phyloP scores from a whole-genome alignment of 2,888 invertebrate genomes.

The Tanypteryx hageni region DNA sequence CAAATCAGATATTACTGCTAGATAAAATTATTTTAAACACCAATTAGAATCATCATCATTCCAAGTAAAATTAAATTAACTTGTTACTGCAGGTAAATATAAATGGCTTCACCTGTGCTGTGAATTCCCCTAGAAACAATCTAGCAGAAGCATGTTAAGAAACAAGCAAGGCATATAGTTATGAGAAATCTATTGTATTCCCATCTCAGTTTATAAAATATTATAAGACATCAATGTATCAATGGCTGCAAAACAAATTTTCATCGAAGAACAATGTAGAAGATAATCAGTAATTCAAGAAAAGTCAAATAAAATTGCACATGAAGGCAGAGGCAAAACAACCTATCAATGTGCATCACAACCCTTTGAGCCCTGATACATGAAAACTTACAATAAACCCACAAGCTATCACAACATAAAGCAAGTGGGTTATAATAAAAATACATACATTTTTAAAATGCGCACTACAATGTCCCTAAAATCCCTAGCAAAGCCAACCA shows the following conservation, averaged over 20 bases:
- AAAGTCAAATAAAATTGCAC: slow-evolving; percentile 38
- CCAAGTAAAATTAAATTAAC: too few species aligned
- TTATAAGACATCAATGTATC: neutral
- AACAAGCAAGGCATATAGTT: too few species aligned
- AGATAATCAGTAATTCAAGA: slow-evolving; percentile 31
- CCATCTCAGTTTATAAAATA: too few species aligned
- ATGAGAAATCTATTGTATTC: too few species aligned
- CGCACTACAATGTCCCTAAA: slow-evolving; percentile 48
- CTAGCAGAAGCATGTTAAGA: too few species aligned
- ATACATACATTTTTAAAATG: slow-evolving; percentile 52
- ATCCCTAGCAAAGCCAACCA: slow-evolving; percentile 46
- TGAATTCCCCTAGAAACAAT: too few species aligned
- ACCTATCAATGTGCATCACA: slow-evolving; percentile 51
- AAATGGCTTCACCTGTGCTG: too few species aligned
- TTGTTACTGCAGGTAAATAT: too few species aligned
- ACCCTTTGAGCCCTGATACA: slow-evolving; percentile 42
- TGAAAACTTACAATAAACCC: slow-evolving; percentile 56
- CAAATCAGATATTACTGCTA: too few species aligned
- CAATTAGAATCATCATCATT: too few species aligned
- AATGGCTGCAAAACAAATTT: slow-evolving; percentile 36
- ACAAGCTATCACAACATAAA: slow-evolving; percentile 57
- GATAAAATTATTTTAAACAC: too few species aligned
- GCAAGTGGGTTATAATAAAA: slow-evolving; percentile 60
- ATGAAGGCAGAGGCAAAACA: slow-evolving; percentile 53
- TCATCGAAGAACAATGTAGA: slow-evolving; percentile 18